These are phyloP conservation scores for Chelonus insularis DNA, from an alignment of 1,140 invertebrate species.

Conservation along the genomic window DNA sequence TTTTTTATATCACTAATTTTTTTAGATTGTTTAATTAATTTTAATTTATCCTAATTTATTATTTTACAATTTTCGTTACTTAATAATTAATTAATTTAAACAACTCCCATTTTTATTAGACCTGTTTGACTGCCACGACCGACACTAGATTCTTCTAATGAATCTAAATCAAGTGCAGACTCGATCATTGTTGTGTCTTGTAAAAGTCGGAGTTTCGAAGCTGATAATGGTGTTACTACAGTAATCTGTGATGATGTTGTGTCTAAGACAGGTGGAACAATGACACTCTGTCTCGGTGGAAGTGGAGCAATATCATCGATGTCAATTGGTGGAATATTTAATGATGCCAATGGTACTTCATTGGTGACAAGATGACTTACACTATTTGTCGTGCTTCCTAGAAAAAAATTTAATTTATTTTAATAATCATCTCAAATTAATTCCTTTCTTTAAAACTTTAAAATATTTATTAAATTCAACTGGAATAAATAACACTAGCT, in stretches of 20 bases:
- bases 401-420: slow-evolving; percentile 44
- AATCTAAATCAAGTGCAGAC: slow-evolving; percentile 82
- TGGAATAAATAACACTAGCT: too few relatives aligned
- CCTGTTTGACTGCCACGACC: slow-evolving; percentile 62
- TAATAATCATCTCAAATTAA: too few relatives aligned
- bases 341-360: slow-evolving; percentile 65
- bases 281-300: slow-evolving; percentile 45
- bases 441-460: too few relatives aligned
- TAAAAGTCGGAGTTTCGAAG: slow-evolving; percentile 70
- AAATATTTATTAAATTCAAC: too few relatives aligned
- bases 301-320: slow-evolving; percentile 55
- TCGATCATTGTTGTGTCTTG: slow-evolving; percentile 87
- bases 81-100: slow-evolving; percentile 24
- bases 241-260: slow-evolving; percentile 42
- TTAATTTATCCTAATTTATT: too few relatives aligned
- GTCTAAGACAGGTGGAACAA: slow-evolving; percentile 49
- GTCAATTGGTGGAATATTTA: slow-evolving; percentile 56
- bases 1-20: too few relatives aligned
- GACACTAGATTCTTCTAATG: slow-evolving; percentile 68
- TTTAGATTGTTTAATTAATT: too few relatives aligned
- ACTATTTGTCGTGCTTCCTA: slow-evolving; percentile 68
- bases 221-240: slow-evolving; percentile 56
- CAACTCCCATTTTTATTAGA: slow-evolving; percentile 58
- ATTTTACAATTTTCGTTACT: too few relatives aligned
- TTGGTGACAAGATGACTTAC: slow-evolving; percentile 67